phyloP scores from a whole-genome alignment of 2,113 vertebrate species.

The Etheostoma spectabile region DNA sequence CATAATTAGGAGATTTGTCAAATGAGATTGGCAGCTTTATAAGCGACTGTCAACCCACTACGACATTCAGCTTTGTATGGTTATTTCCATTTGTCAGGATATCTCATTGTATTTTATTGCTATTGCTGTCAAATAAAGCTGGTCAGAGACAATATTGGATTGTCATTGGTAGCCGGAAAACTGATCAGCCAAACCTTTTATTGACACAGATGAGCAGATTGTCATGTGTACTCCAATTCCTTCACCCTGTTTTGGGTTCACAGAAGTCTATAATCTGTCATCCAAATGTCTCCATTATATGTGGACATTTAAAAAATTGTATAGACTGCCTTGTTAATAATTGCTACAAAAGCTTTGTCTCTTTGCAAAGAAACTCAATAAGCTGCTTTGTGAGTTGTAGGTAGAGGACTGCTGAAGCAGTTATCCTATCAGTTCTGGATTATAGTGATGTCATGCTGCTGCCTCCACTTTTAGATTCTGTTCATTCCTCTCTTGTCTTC shows the following conservation, averaged over 20 bases:
- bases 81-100: slow-evolving; percentile 1
- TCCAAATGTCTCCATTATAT: background rate
- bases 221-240: background rate
- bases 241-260: background rate
- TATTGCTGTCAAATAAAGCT: background rate
- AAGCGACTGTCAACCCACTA: background rate
- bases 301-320: background rate
- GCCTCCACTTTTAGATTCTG: background rate
- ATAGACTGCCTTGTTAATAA: background rate
- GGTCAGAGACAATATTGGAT: background rate
- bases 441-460: slow-evolving; percentile 2
- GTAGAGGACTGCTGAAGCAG: background rate
- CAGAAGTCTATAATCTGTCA: background rate
- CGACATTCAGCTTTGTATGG: background rate
- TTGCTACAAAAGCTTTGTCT: background rate
- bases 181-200: background rate
- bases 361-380: background rate
- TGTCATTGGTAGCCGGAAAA: background rate
- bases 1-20: background rate
- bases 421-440: slow-evolving; percentile 7
- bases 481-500: slow-evolving; percentile 4
- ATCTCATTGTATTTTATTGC: background rate
- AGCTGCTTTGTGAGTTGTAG: background rate
- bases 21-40: background rate
- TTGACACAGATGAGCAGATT: background rate